A percentile compares a stretch with the other conserved stretches of the same genome.
Conservation (phyloP, 2,113 vertebrate species). For the Lanius collurio region DNA sequence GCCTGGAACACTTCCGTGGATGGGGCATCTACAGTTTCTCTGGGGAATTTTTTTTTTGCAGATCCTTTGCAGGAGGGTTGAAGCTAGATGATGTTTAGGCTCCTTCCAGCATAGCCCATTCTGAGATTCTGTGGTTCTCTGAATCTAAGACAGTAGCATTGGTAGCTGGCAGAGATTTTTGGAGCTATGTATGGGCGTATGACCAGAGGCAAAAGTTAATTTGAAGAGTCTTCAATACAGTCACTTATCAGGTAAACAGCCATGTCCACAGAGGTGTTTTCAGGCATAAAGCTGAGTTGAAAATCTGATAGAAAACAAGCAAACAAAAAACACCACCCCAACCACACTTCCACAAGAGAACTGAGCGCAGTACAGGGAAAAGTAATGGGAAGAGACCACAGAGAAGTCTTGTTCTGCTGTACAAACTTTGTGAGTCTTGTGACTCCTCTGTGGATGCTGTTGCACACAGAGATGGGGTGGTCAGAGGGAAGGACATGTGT, state of each 20-base stretch:
- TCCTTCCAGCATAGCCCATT: background rate
- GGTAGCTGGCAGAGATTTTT: background rate
- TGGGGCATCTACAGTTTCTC: background rate
- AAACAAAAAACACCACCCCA: background rate
- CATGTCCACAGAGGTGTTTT: background rate
- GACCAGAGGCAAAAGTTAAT: background rate
- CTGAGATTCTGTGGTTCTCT: background rate
- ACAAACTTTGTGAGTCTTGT: background rate
- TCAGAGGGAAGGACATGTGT: background rate
- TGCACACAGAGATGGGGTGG: background rate
- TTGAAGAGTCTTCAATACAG: background rate
- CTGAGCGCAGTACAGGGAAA: background rate
- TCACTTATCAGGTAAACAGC: background rate
- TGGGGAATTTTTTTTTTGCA: background rate
- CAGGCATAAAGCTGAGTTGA: background rate
- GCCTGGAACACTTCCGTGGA: background rate
- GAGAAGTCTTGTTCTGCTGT: background rate
- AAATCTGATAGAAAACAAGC: background rate
- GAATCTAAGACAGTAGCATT: background rate
- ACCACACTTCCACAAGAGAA: background rate
- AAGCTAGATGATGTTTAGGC: background rate
- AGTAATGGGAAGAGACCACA: background rate
- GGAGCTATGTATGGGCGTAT: fast-evolving
- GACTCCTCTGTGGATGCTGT: background rate
- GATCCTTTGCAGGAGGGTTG: background rate